Evolutionary conservation across 2,888 invertebrate species (phyloP).

Genomic region (Stegana nigrithorax): DNA sequence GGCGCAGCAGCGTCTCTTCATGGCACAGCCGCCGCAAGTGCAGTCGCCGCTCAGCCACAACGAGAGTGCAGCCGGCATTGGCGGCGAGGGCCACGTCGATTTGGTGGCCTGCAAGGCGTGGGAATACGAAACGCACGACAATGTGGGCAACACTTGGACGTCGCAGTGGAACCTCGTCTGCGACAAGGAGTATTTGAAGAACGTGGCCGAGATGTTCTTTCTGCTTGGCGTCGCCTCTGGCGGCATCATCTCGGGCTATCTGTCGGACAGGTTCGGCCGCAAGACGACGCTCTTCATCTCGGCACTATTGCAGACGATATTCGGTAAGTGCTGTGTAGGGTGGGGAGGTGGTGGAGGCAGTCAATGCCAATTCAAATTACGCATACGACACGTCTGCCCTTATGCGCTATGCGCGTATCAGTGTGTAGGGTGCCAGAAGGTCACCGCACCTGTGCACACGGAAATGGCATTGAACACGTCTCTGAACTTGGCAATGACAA

Average conservation of each 20-base stretch:
- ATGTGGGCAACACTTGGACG: constrained; percentile 76
- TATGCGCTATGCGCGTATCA: constrained; percentile 7
- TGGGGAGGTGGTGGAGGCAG: constrained; percentile 17
- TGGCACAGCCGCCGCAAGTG: constrained; percentile 19
- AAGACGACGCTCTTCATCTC: constrained; percentile 81
- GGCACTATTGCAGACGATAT: constrained; percentile 75
- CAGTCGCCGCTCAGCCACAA: constrained; percentile 41
- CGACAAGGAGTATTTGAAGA: constrained; percentile 76
- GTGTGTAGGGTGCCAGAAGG: background rate
- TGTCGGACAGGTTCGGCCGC: constrained; percentile 84
- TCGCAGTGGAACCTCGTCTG: constrained; percentile 84
- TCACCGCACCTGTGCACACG: constrained; percentile 12
- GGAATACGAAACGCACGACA: constrained; percentile 72
- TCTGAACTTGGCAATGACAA: constrained; percentile 57
- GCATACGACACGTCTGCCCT: background rate
- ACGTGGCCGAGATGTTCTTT: constrained; percentile 82
- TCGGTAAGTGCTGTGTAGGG: constrained; percentile 69
- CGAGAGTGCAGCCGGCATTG: constrained; percentile 35
- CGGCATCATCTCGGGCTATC: constrained; percentile 81
- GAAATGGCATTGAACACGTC: constrained; percentile 47
- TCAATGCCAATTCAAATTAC: constrained; percentile 8
- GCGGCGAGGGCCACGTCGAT: constrained; percentile 51
- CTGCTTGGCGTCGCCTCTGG: constrained; percentile 82
- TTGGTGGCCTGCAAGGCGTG: constrained; percentile 73
- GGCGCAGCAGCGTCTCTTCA: too few relatives aligned